Evolutionary conservation across 2,113 vertebrate species (phyloP).

Genomic region (Aptenodytes forsteri): DNA sequence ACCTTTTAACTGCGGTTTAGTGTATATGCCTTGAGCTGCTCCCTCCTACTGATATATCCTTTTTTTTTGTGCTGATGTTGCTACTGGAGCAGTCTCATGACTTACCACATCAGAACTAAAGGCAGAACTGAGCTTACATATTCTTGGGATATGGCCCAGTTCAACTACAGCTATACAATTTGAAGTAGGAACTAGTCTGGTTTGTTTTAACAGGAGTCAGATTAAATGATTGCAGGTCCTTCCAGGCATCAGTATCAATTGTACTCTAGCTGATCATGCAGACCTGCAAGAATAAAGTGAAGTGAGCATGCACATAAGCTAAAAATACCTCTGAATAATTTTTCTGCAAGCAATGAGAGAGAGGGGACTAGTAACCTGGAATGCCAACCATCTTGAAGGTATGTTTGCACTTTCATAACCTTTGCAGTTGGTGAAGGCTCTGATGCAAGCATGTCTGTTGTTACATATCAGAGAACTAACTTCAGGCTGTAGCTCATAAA

Average conservation of each 20-base stretch:
- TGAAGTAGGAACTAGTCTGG: neutral
- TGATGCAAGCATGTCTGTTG: neutral
- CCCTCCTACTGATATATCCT: neutral
- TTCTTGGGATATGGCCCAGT: neutral
- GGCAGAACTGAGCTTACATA: neutral
- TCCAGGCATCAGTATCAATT: neutral
- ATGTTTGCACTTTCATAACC: neutral
- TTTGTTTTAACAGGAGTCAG: neutral
- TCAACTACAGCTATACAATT: neutral
- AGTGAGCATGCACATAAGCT: neutral
- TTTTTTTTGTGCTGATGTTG: neutral
- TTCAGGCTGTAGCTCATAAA: neutral
- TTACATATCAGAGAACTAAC: accelerated
- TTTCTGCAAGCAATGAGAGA: neutral
- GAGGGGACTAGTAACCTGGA: neutral
- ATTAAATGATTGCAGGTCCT: neutral
- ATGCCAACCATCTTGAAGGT: neutral
- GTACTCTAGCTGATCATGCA: neutral
- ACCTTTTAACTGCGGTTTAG: neutral
- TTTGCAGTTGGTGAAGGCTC: neutral
- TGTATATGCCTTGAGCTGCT: neutral
- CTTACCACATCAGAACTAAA: accelerated
- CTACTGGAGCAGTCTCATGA: neutral
- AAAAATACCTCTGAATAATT: neutral
- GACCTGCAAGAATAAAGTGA: neutral